A percentile compares a stretch with the other conserved stretches of the same genome.
Evolutionary conservation across 2,113 vertebrate genomes (phyloP).

Genomic region (Pedionomus torquatus): DNA sequence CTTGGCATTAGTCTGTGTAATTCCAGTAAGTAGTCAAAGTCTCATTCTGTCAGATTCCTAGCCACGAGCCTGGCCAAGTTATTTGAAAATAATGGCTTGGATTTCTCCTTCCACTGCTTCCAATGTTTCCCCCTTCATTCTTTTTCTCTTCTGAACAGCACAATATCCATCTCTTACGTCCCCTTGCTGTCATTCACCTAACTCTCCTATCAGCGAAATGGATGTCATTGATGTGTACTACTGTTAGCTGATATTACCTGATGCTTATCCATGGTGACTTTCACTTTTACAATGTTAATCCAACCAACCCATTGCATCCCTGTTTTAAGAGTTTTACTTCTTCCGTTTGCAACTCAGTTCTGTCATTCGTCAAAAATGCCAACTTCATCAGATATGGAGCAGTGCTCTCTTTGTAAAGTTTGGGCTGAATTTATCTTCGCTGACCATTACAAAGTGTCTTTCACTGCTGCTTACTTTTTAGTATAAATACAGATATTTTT

Average conservation of each 20-base stretch:
- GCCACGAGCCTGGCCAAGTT: neutral
- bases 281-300: neutral
- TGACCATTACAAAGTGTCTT: neutral
- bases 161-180: neutral
- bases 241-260: accelerated
- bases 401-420: neutral
- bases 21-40: neutral
- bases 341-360: neutral
- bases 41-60: neutral
- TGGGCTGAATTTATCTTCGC: neutral
- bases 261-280: neutral
- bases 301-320: neutral
- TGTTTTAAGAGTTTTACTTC: accelerated
- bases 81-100: neutral
- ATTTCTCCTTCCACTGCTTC: neutral
- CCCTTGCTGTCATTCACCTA: neutral
- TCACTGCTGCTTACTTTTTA: neutral
- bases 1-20: neutral
- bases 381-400: neutral
- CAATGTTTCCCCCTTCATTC: accelerated
- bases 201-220: neutral
- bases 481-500: neutral
- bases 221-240: neutral
- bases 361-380: neutral
- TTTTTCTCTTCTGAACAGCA: neutral